Percentiles rank a stretch among this genome's conserved stretches.
These are phyloP conservation scores for Scaptomyza graminum DNA, from an alignment of 1,140 invertebrate genomes.

Conservation along the genomic window DNA sequence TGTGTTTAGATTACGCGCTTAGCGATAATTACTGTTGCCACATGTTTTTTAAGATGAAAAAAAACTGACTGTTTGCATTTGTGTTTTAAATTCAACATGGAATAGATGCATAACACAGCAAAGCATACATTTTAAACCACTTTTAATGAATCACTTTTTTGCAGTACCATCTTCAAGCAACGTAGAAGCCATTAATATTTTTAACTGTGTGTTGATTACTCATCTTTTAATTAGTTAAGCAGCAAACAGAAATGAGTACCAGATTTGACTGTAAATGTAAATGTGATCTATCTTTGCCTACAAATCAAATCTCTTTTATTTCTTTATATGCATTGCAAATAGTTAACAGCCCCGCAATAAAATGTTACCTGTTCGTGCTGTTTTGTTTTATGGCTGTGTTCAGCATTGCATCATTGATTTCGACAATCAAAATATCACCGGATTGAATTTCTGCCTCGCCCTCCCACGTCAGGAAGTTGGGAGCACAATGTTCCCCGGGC, in stretches of 20 bases:
- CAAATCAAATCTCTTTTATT: background rate
- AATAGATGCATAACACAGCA: background rate
- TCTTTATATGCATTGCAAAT: too few relatives aligned
- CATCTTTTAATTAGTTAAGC: background rate
- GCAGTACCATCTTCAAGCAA: too few relatives aligned
- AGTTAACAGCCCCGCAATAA: too few relatives aligned
- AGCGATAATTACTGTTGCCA: background rate
- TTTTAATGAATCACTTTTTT: background rate
- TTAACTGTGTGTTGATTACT: background rate
- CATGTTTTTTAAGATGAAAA: background rate
- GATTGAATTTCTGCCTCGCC: conserved; percentile 87
- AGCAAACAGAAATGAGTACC: too few relatives aligned
- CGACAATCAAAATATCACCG: conserved; percentile 88
- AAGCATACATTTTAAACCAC: too few relatives aligned
- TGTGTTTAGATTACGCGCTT: conserved; percentile 1
- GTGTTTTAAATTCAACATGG: background rate
- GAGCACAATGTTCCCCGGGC: conserved; percentile 83
- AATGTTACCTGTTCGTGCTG: conserved; percentile 70
- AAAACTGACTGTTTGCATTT: background rate
- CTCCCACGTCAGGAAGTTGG: conserved; percentile 86
- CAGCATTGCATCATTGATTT: conserved; percentile 87
- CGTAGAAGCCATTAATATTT: background rate
- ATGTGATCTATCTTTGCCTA: background rate
- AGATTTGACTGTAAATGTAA: too few relatives aligned
- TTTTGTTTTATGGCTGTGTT: conserved; percentile 75